Conservation (phyloP, 2,113 vertebrate genomes). For the Ranitomeya variabilis region DNA sequence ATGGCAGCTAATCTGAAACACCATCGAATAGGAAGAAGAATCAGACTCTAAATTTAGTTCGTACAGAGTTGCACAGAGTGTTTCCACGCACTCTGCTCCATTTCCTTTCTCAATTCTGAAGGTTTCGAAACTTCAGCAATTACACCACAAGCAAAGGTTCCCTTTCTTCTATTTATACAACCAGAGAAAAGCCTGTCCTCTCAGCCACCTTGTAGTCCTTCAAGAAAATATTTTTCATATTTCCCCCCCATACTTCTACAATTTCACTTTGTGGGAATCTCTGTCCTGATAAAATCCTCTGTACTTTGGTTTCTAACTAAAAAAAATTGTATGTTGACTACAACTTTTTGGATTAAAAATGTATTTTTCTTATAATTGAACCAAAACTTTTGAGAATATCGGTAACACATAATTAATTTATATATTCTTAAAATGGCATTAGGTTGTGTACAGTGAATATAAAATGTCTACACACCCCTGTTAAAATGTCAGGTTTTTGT, state of each 20-base stretch:
- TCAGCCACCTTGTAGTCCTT: not conserved
- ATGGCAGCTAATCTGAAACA: not conserved
- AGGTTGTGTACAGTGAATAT: too few species aligned
- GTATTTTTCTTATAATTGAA: too few species aligned
- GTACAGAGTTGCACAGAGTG: not conserved
- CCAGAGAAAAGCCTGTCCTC: not conserved
- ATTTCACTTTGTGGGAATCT: not conserved
- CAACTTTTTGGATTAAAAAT: not conserved
- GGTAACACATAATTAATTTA: too few species aligned
- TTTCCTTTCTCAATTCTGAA: not conserved
- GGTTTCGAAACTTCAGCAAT: not conserved
- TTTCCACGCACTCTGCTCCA: not conserved
- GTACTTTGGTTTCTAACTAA: not conserved
- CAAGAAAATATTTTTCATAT: not conserved
- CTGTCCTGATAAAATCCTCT: not conserved
- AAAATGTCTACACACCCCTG: too few species aligned
- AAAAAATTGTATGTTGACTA: not conserved
- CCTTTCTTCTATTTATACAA: slow-evolving; percentile 20
- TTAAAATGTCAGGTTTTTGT: too few species aligned
- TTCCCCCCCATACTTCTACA: not conserved
- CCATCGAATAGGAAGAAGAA: not conserved
- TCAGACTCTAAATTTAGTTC: slow-evolving; percentile 7
- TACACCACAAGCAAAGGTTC: not conserved
- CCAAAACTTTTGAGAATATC: too few species aligned
- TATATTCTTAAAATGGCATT: too few species aligned